Conservation (phyloP, 2,797 vertebrate species). For the Balearica regulorum region DNA sequence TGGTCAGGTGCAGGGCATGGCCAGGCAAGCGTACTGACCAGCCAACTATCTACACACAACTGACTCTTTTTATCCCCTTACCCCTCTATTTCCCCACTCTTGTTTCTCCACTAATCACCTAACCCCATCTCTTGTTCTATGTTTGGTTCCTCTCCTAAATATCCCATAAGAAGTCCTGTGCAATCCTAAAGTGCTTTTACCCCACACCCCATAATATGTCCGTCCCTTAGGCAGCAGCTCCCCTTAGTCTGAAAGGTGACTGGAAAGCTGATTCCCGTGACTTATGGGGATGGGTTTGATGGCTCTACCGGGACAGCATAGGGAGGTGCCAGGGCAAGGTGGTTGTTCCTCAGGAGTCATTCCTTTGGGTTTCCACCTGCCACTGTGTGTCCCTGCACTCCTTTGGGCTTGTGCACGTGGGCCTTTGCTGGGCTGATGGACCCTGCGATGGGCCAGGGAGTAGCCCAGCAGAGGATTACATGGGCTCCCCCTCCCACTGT, state of each 20-base stretch:
- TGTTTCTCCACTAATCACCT: not conserved
- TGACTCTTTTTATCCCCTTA: not conserved
- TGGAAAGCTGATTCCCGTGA: not conserved
- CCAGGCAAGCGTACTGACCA: not conserved
- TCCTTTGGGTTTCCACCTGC: not conserved
- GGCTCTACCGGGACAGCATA: accelerated
- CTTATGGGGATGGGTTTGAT: not conserved
- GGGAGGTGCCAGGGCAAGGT: not conserved
- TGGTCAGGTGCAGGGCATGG: not conserved
- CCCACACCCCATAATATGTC: no score
- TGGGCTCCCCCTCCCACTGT: no score
- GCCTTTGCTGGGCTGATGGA: not conserved
- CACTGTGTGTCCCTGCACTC: not conserved
- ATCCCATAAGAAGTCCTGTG: not conserved
- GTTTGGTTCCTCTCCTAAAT: not conserved
- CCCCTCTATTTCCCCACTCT: not conserved
- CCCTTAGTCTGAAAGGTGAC: not conserved
- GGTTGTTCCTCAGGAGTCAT: not conserved
- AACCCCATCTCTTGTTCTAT: not conserved
- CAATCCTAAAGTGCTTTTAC: not conserved
- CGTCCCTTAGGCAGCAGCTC: not conserved
- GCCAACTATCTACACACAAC: not conserved
- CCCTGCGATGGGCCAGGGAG: no score
- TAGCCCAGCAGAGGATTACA: not conserved
- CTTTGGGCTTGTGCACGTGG: not conserved